These are phyloP conservation scores for Balanococcus diminutus DNA, from an alignment of 2,888 invertebrate species.

Conservation along the genomic window DNA sequence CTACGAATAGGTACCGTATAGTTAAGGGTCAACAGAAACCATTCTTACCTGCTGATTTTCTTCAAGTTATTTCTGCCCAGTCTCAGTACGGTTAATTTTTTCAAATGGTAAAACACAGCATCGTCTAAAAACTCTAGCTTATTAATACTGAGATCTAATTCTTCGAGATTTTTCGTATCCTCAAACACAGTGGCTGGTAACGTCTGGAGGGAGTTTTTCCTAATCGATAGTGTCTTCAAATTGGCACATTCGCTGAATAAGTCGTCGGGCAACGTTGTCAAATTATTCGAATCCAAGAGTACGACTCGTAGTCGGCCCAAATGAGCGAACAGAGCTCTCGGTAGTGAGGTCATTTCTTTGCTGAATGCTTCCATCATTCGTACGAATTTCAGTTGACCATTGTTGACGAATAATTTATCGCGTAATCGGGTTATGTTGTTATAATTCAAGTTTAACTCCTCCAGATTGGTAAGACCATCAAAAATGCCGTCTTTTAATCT, in stretches of 20 bases:
- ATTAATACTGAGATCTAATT: slow-evolving; percentile 73
- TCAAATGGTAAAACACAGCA: slow-evolving; percentile 65
- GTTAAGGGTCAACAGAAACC: not conserved
- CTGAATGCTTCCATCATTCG: slow-evolving; percentile 60
- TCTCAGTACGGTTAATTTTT: slow-evolving; percentile 67
- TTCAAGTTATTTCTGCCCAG: slow-evolving; percentile 71
- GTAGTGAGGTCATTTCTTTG: slow-evolving; percentile 65
- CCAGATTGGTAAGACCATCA: slow-evolving; percentile 34
- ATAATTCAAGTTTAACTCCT: slow-evolving; percentile 69
- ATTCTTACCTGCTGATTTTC: slow-evolving; percentile 67
- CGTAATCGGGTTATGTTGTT: slow-evolving; percentile 73
- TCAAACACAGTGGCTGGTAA: slow-evolving; percentile 71
- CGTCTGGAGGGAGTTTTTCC: slow-evolving; percentile 64
- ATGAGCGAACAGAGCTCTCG: slow-evolving; percentile 65
- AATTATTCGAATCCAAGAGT: slow-evolving; percentile 61
- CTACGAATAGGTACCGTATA: not conserved
- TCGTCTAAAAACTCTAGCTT: slow-evolving; percentile 67
- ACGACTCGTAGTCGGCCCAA: slow-evolving; percentile 62
- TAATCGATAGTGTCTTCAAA: slow-evolving; percentile 69
- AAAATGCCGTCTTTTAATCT: slow-evolving; percentile 52
- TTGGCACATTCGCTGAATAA: slow-evolving; percentile 68
- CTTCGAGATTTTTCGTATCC: slow-evolving; percentile 68
- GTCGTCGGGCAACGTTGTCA: slow-evolving; percentile 68
- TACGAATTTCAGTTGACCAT: slow-evolving; percentile 65
- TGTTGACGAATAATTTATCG: slow-evolving; percentile 63